Evolutionary conservation across 1,140 invertebrate genomes (phyloP).

Genomic region (Drosophila baimaii): DNA sequence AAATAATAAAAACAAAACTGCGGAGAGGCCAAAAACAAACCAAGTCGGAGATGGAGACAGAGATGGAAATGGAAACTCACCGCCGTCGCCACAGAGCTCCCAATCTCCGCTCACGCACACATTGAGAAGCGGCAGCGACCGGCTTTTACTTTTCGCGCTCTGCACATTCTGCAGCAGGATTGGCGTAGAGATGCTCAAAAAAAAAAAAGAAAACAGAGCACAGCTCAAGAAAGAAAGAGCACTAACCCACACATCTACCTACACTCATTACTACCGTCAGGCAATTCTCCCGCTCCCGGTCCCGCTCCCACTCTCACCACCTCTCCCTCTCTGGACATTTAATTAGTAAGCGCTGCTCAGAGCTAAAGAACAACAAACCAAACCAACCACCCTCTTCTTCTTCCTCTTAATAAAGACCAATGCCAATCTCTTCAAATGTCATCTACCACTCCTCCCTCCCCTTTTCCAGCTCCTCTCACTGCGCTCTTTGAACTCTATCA

Average conservation of each 20-base stretch:
- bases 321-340: conserved; percentile 55
- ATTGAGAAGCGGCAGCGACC: conserved; percentile 46
- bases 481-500: conserved; percentile 64
- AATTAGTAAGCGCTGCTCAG: conserved; percentile 67
- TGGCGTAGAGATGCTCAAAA: conserved; percentile 59
- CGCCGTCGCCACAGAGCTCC: conserved; percentile 6
- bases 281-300: conserved; percentile 29
- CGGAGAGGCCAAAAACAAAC: conserved; percentile 28
- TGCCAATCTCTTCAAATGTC: conserved; percentile 59
- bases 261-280: conserved; percentile 23
- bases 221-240: conserved; percentile 66
- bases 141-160: conserved; percentile 79
- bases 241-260: conserved; percentile 33
- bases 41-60: conserved; percentile 23
- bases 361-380: conserved; percentile 41
- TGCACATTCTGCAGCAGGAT: conserved; percentile 69
- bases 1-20: conserved; percentile 15
- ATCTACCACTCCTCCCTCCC: conserved; percentile 8
- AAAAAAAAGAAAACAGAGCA: conserved; percentile 49
- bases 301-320: conserved; percentile 12
- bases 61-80: conserved; percentile 35
- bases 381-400: conserved; percentile 21
- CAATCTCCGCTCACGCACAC: conserved; percentile 50
- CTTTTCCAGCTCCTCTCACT: conserved; percentile 9
- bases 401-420: conserved; percentile 24